Conservation (phyloP, 92 coral and sea anemone species). For the Micromussa lordhowensis region DNA sequence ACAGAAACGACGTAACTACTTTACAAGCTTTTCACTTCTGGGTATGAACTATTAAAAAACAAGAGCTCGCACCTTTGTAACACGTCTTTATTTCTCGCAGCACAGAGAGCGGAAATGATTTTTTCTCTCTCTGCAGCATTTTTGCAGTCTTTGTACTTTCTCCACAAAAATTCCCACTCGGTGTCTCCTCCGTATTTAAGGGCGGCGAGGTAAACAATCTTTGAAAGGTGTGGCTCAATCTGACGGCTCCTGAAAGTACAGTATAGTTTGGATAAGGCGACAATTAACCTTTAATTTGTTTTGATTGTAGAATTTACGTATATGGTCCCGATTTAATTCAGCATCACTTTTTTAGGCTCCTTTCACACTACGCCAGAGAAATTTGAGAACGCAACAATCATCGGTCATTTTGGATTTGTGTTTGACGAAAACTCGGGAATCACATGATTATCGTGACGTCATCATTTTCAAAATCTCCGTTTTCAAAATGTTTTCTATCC, state of each 20-base stretch:
- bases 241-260: conserved; percentile 15
- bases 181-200: conserved; percentile 66
- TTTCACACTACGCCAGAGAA: no score
- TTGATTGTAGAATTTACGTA: no score
- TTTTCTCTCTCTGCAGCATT: conserved; percentile 60
- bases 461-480: no score
- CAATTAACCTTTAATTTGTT: background rate
- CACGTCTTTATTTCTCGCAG: conserved; percentile 3
- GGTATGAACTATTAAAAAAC: background rate
- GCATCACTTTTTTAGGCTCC: no score
- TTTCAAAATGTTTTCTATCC: no score
- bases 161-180: conserved; percentile 83
- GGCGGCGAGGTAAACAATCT: conserved; percentile 52
- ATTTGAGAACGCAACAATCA: no score
- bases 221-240: conserved; percentile 25
- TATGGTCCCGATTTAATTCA: no score
- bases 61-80: conserved; percentile 5
- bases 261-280: background rate
- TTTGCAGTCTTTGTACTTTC: conserved; percentile 42
- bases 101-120: conserved; percentile 38
- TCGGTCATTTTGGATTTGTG: no score
- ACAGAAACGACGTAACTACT: background rate
- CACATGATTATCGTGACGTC: no score
- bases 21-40: background rate
- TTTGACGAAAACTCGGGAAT: no score